phyloP scores from a whole-genome alignment of 1,140 invertebrate species.

The Caenorhabditis brenneri region DNA sequence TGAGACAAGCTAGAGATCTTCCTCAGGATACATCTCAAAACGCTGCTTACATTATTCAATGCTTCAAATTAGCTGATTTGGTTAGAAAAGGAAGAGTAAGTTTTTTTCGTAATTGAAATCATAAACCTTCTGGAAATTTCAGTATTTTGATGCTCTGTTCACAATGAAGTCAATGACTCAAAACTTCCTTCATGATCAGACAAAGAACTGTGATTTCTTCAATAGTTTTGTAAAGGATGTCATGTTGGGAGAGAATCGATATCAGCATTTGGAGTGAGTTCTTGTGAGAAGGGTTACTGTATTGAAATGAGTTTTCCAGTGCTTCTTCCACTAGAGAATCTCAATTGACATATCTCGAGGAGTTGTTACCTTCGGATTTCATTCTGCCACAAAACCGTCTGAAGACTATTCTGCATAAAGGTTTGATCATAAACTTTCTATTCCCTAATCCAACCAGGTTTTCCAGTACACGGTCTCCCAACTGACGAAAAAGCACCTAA shows the following conservation, averaged over 20 bases:
- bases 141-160: constrained; percentile 14
- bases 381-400: constrained; percentile 10
- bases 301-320: constrained; percentile 32
- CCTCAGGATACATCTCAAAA: background rate
- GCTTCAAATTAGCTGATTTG: constrained; percentile 13
- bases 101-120: too few relatives aligned
- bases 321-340: background rate
- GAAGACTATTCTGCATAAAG: background rate
- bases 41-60: background rate
- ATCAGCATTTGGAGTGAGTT: constrained; percentile 30
- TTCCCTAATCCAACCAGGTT: too few relatives aligned
- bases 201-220: background rate
- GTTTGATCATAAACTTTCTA: background rate
- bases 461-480: background rate
- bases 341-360: background rate
- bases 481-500: constrained; percentile 2
- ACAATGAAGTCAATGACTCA: background rate
- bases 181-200: background rate
- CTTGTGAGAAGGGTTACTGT: too few relatives aligned
- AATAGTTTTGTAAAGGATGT: constrained; percentile 16
- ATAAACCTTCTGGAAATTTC: too few relatives aligned
- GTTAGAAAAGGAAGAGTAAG: constrained; percentile 8
- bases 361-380: background rate
- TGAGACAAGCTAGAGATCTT: background rate
- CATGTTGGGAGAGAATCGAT: background rate